Base-by-base conservation (phyloP, 2,888 invertebrate species). In the Nomada ferruginata region DNA sequence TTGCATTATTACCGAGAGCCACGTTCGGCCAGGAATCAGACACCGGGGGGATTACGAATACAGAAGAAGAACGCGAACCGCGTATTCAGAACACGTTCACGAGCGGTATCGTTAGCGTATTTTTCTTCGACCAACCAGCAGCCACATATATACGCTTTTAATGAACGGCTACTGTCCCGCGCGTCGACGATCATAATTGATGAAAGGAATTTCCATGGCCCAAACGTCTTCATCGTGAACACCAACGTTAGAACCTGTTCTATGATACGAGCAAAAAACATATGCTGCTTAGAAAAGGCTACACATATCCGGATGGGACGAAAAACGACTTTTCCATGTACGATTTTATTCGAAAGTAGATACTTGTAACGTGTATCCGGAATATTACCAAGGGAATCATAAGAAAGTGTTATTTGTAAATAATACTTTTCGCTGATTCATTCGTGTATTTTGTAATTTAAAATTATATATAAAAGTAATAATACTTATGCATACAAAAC, bases 101-200 rank as follows among this genome's bases (percentile, higher is more conserved):
- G 84, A 88, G 85, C 88, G 89, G 90, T 92, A 92, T 92, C 91
- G 91, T 91, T 91, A 92, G 90, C 91, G 89, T 90, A 90, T 92
- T 92, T 91, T 91, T 91, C 90, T 91, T 90, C 85, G 77, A 79
- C 79, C 87, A 87, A 79, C 84, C 81, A 88, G 88, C 87, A 81
- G 83, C 84, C 78, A 83, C 86, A 84, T 89, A 85, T 86, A 87
- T 90, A 90, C 89, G 87, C 88, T 86, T 91, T 91, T 91, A 91
- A 89, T 89, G 91, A 90, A 89, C 89, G 89, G 90, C 91, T 90
- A 91, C 91, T 89, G 91, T 91, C 89, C 87, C 83, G 87, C 82
- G 74, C 20, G 82, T 83, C 85, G 74, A 81, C 81, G 61, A 80
- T 85, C 26, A 85, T 88, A 88, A 88, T 88, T 85, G 84, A 88